Conservation (phyloP, 2,888 invertebrate genomes). For the Aphodius granarius region DNA sequence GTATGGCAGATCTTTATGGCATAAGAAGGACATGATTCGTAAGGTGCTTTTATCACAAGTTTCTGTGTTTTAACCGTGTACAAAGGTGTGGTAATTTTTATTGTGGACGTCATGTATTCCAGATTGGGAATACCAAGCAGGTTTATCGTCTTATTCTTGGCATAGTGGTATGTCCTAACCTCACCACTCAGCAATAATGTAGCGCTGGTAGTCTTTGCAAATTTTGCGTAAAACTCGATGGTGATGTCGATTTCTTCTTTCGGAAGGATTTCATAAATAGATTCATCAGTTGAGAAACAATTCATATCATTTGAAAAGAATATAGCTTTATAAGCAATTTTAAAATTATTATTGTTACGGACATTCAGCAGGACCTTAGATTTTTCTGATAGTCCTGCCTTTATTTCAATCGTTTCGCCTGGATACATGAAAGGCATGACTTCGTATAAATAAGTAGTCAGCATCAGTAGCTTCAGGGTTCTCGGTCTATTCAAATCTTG, state of each 20-base stretch:
- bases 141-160: neutral
- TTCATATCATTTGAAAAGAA: slow-evolving; percentile 13
- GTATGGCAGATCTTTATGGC: neutral
- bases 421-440: slow-evolving; percentile 8
- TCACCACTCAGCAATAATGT: slow-evolving; percentile 2
- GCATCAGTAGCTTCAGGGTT: slow-evolving; percentile 4
- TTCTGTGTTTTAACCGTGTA: neutral
- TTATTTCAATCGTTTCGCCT: slow-evolving; percentile 4
- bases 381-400: neutral
- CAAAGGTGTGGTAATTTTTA: neutral
- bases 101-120: neutral
- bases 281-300: slow-evolving; percentile 3
- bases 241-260: neutral
- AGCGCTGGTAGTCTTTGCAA: neutral
- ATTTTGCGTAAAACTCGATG: slow-evolving; percentile 9
- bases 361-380: neutral
- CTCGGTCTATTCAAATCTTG: slow-evolving; percentile 3
- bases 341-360: slow-evolving; percentile 3
- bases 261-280: neutral
- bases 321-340: neutral
- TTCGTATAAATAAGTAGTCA: slow-evolving; percentile 10
- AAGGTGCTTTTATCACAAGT: neutral
- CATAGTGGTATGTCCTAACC: slow-evolving; percentile 4
- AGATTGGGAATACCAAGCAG: slow-evolving; percentile 10
- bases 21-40: neutral